phyloP scores from a whole-genome alignment of 2,888 invertebrate genomes.

The Eupithecia insigniata region DNA sequence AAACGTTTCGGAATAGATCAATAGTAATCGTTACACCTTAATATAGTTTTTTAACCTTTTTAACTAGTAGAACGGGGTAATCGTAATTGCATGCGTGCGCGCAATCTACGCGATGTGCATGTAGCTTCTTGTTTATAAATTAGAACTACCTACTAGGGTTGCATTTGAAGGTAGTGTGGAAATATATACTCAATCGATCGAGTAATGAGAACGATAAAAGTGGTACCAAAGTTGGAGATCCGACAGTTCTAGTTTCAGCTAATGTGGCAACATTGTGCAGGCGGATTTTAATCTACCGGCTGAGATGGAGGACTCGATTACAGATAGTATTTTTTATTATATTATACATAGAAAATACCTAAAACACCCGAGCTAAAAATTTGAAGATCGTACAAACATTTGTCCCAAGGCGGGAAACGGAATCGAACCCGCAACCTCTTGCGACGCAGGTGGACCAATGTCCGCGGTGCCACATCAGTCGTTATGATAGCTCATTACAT shows the following conservation, averaged over 20 bases:
- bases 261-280: neutral
- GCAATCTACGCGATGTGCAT: neutral
- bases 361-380: too few species aligned
- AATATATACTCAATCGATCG: neutral
- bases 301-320: too few species aligned
- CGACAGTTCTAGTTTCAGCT: neutral
- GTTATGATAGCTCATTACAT: too few species aligned
- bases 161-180: neutral
- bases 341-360: too few species aligned
- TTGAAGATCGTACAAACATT: too few species aligned
- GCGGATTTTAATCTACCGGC: too few species aligned
- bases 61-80: conserved; percentile 1
- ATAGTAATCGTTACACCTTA: neutral
- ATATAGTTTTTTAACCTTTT: conserved; percentile 17
- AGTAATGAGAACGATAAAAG: neutral
- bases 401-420: too few species aligned
- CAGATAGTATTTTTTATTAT: too few species aligned
- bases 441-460: too few species aligned
- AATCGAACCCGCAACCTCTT: too few species aligned
- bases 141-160: neutral
- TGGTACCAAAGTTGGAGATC: neutral
- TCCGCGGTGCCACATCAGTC: too few species aligned
- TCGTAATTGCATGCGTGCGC: conserved; percentile 14
- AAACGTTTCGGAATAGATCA: neutral
- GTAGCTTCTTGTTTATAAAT: conserved; percentile 4